Evolutionary conservation across 2,888 invertebrate genomes (phyloP), one percentile per base, ranked within the genome.

Genomic region (Mimachlamys varia): DNA sequence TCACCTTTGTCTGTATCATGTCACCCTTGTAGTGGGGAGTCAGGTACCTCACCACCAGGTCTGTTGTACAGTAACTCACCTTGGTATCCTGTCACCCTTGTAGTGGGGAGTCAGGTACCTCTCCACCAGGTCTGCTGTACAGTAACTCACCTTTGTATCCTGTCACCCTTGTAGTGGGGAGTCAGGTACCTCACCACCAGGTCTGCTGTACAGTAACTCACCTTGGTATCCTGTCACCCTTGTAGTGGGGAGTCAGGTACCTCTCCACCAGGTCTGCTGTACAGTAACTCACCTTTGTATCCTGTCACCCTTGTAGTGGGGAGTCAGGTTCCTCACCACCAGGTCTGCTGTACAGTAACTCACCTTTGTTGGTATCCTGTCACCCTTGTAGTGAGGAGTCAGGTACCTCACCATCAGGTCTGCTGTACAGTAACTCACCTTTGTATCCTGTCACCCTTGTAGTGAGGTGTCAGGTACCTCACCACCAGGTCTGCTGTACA

Each of bases 61-160:
- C 97, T 0, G 98, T 98, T 91, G 98, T 44, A 88, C 5, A 44
- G 53, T 53, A 15, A 55, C 87, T 88, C 50, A 95, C 98, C 95
- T 98, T 92, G 97, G 97, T 92, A 98, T 98, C 94, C 97, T 97
- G 92, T 97, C 97, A 90, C 97, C 97, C 94, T 97, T 98, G 96
- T 98, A 98, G 95, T 98, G 98, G 0, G 98, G 98, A 97, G 98
- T 98, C 88, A 98, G 97, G 93, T 98, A 97, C 95, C 98, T 98
- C 0, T 98, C 98, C 12, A 98, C 98, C 89, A 98, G 96, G 89
- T 97, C 97, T 0, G 98, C 98, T 91, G 98, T 44, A 88, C 5
- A 44, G 53, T 53, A 15, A 55, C 87, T 88, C 50, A 95, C 98
- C 95, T 98, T 97, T 38, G 97, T 92, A 98, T 98, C 94, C 97